These are phyloP conservation scores for Marasmarcha lunaedactyla DNA, from an alignment of 2,888 invertebrate species.

Conservation along the genomic window DNA sequence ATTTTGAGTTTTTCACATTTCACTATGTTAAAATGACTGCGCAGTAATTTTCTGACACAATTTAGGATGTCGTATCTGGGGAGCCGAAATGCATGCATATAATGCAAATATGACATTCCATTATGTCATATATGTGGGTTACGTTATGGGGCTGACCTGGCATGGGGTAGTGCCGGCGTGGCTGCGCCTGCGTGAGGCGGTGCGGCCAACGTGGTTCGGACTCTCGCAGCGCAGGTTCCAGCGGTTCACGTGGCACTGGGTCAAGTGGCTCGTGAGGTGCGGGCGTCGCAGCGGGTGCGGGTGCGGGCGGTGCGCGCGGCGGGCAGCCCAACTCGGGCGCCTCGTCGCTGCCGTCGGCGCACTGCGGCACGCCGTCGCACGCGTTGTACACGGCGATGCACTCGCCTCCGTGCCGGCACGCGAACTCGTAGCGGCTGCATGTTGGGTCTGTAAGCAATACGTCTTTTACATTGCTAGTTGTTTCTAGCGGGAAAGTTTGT, in stretches of 20 bases:
- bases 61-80: too few species aligned
- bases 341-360: slow-evolving; percentile 92
- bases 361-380: slow-evolving; percentile 94
- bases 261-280: slow-evolving; percentile 12
- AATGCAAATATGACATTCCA: too few species aligned
- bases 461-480: too few species aligned
- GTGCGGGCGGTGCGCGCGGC: slow-evolving; percentile 44
- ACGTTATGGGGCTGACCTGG: too few species aligned
- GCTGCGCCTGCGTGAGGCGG: slow-evolving; percentile 51
- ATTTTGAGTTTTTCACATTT: too few species aligned
- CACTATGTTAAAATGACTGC: too few species aligned
- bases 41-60: too few species aligned
- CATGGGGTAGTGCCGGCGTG: slow-evolving; percentile 9
- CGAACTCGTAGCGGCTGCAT: slow-evolving; percentile 90
- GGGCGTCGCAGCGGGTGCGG: slow-evolving; percentile 16
- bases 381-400: slow-evolving; percentile 96
- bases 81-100: too few species aligned
- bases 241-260: slow-evolving; percentile 10
- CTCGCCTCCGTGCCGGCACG: slow-evolving; percentile 86
- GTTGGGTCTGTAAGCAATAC: too few species aligned
- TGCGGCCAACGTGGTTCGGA: slow-evolving; percentile 47
- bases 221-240: slow-evolving; percentile 11
- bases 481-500: too few species aligned
- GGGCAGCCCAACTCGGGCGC: slow-evolving; percentile 86
- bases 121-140: too few species aligned